These are phyloP conservation scores for Sanderia malayensis DNA, from an alignment of 30 jellyfish, hydroid and myxozoan genomes.

Conservation along the genomic window DNA sequence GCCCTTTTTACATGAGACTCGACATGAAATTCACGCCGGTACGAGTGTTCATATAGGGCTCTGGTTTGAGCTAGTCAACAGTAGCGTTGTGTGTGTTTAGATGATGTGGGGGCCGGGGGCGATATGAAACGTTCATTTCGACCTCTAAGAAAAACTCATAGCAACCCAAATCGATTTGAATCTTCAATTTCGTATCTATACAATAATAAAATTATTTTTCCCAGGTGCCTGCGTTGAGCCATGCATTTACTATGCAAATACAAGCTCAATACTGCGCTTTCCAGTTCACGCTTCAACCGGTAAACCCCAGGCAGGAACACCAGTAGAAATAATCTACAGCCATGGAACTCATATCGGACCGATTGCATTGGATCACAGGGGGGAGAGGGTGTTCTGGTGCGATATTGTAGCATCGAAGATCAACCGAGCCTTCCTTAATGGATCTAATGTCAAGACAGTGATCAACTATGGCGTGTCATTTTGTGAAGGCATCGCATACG, in stretches of 20 bases:
- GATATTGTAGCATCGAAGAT: constrained; percentile 51
- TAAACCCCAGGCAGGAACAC: constrained; percentile 5
- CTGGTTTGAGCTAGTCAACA: no score
- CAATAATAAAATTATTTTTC: background rate
- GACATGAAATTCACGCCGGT: no score
- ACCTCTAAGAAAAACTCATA: no score
- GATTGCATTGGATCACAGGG: constrained; percentile 71
- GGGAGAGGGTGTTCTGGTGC: constrained; percentile 74
- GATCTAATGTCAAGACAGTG: constrained; percentile 22
- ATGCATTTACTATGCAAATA: constrained; percentile 52
- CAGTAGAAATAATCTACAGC: constrained; percentile 31
- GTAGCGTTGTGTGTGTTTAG: no score
- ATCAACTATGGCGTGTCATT: constrained; percentile 65
- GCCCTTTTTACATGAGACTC: no score
- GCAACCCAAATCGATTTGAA: no score
- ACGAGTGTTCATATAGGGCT: no score
- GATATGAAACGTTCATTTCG: no score
- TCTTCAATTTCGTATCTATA: no score
- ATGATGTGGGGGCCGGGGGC: no score
- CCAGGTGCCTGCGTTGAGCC: constrained; percentile 62
- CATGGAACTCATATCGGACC: constrained; percentile 15
- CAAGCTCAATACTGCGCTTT: constrained; percentile 20
- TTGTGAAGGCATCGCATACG: constrained; percentile 82
- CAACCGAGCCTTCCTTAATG: constrained; percentile 66
- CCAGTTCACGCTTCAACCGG: constrained; percentile 43